Evolutionary conservation across 2,888 invertebrate genomes (phyloP).

Genomic region (Muschampia plurimacula): DNA sequence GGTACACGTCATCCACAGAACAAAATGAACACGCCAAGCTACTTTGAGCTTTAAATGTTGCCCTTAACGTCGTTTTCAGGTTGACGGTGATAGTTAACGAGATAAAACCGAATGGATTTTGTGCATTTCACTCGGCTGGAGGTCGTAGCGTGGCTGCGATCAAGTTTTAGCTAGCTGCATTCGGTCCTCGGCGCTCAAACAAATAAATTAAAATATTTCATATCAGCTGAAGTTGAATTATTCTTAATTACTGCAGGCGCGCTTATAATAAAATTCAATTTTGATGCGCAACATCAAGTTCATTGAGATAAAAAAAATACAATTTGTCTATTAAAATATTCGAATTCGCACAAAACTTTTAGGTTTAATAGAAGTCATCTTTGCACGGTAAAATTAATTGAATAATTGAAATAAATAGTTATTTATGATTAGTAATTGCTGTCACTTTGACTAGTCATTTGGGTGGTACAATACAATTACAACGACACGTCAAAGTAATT

Average conservation of each 20-base stretch:
- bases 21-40: constrained; percentile 51
- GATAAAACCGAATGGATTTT: constrained; percentile 83
- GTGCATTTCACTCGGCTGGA: constrained; percentile 77
- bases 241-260: constrained; percentile 32
- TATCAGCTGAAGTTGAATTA: constrained; percentile 46
- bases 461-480: too few species aligned
- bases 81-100: constrained; percentile 57
- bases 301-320: background rate
- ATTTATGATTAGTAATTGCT: too few species aligned
- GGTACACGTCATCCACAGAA: constrained; percentile 66
- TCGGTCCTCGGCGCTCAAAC: constrained; percentile 42
- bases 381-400: too few species aligned
- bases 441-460: too few species aligned
- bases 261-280: background rate
- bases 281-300: background rate
- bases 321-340: background rate
- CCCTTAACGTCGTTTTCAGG: constrained; percentile 50
- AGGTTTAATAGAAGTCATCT: too few species aligned
- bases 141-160: constrained; percentile 55
- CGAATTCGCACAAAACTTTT: too few species aligned
- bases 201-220: constrained; percentile 55
- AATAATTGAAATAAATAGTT: too few species aligned
- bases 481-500: too few species aligned
- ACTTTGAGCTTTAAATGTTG: constrained; percentile 52
- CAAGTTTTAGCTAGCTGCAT: constrained; percentile 44